These are phyloP conservation scores for Protonemura montana DNA, from an alignment of 2,888 invertebrate species.

Conservation along the genomic window DNA sequence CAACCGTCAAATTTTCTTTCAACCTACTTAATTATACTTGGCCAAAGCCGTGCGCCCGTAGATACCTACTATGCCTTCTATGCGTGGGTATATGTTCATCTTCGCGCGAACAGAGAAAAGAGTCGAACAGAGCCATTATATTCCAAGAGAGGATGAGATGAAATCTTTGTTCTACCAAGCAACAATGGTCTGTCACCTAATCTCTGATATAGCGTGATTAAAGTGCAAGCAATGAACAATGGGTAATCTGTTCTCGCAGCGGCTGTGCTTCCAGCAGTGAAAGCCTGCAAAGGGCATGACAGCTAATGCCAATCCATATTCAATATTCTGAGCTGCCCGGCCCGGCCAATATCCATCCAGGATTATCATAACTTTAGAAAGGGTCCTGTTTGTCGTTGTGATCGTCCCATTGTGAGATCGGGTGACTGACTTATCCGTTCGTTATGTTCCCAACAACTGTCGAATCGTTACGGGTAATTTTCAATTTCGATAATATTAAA, in stretches of 20 bases:
- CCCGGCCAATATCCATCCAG: not conserved
- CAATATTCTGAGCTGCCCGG: not conserved
- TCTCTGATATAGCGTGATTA: not conserved
- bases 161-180: conserved; percentile 2
- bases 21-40: too few relatives aligned
- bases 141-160: not conserved
- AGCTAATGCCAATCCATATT: conserved; percentile 22
- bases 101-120: not conserved
- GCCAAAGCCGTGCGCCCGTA: too few relatives aligned
- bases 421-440: not conserved
- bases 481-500: not conserved
- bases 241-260: conserved; percentile 14
- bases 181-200: conserved; percentile 12
- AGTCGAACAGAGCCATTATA: not conserved
- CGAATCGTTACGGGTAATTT: conserved; percentile 5
- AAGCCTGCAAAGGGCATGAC: not conserved
- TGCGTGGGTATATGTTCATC: not conserved
- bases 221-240: conserved; percentile 1
- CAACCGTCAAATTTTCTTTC: too few relatives aligned
- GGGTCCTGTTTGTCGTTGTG: conserved; percentile 7
- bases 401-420: not conserved
- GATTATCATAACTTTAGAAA: conserved; percentile 12
- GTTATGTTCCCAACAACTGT: not conserved
- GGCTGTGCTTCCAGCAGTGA: not conserved
- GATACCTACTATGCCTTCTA: not conserved